Percentiles rank a stretch among this genome's conserved stretches.
Conservation (phyloP, 2,113 vertebrate species). For the Oplegnathus fasciatus region DNA sequence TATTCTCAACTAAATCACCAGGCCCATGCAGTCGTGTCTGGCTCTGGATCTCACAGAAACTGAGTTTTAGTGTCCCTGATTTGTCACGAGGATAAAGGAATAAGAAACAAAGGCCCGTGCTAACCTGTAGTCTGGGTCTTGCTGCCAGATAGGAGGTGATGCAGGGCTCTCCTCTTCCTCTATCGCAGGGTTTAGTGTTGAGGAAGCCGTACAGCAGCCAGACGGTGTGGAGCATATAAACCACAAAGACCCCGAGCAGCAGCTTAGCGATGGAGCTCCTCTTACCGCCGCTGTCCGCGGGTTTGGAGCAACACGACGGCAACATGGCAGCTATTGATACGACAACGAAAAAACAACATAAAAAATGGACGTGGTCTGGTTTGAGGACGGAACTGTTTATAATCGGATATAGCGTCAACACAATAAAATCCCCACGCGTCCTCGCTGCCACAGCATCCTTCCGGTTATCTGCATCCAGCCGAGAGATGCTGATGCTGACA, state of each 20-base stretch:
- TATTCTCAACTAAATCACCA: not conserved
- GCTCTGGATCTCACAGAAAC: not conserved
- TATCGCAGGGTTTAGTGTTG: conserved; percentile 91
- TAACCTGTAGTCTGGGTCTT: conserved; percentile 93
- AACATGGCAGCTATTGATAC: conserved; percentile 70
- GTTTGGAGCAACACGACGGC: conserved; percentile 80
- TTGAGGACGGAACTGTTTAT: not conserved
- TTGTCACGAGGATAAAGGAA: not conserved
- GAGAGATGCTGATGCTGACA: conserved; percentile 64
- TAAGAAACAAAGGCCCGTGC: conserved; percentile 3
- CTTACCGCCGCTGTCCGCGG: conserved; percentile 66
- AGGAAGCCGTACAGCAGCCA: conserved; percentile 97
- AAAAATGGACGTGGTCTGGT: not conserved
- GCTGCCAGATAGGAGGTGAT: conserved; percentile 90
- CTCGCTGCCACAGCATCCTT: conserved; percentile 67
- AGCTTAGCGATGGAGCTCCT: conserved; percentile 90
- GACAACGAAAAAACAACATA: not conserved
- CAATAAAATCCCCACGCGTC: conserved; percentile 31
- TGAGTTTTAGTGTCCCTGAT: not conserved
- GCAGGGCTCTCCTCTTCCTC: conserved; percentile 81
- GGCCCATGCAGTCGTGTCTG: not conserved
- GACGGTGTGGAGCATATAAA: conserved; percentile 94
- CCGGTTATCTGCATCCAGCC: conserved; percentile 55
- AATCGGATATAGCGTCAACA: conserved; percentile 6
- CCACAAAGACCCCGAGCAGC: conserved; percentile 92